Evolutionary conservation across 2,113 vertebrate species (phyloP).

Genomic region (Tachysurus fulvidraco): DNA sequence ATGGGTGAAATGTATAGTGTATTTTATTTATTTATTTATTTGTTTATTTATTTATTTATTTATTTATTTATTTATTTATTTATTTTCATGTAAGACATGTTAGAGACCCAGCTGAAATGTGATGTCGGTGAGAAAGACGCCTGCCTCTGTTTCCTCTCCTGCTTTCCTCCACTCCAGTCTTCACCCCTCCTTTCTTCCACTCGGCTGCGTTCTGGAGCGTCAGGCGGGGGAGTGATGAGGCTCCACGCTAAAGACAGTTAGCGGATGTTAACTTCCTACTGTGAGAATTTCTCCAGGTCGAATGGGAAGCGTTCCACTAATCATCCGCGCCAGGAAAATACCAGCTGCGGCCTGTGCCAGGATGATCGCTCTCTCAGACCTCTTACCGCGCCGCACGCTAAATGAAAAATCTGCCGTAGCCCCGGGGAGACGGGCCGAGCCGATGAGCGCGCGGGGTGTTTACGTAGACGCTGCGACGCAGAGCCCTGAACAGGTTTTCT

Average conservation of each 20-base stretch:
- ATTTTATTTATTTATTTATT: not conserved
- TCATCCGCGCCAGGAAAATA: conserved; percentile 95
- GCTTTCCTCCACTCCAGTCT: not conserved
- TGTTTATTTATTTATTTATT: not conserved
- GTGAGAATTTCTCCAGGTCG: conserved; percentile 99
- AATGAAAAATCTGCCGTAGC: conserved; percentile 99
- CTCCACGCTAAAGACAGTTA: conserved; percentile 93
- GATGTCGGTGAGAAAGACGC: not conserved
- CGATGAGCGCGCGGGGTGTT: conserved; percentile 96
- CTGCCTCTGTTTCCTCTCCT: not conserved
- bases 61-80: too few species aligned
- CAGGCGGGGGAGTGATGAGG: conserved; percentile 90
- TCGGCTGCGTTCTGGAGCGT: conserved; percentile 77
- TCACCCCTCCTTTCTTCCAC: conserved; percentile 19
- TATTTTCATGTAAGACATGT: not conserved
- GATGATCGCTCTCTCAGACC: conserved; percentile 99
- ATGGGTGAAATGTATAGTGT: not conserved
- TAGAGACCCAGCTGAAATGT: not conserved
- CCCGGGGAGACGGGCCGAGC: conserved; percentile 94
- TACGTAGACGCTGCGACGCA: conserved; percentile 93
- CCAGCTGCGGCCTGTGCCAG: conserved; percentile 96
- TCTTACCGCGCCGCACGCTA: conserved; percentile 99
- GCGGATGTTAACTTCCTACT: conserved; percentile 99
- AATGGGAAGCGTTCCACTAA: conserved; percentile 99
- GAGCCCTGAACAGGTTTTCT: conserved; percentile 95